Conservation (phyloP, 2,113 vertebrate species). For the Procavia capensis region DNA sequence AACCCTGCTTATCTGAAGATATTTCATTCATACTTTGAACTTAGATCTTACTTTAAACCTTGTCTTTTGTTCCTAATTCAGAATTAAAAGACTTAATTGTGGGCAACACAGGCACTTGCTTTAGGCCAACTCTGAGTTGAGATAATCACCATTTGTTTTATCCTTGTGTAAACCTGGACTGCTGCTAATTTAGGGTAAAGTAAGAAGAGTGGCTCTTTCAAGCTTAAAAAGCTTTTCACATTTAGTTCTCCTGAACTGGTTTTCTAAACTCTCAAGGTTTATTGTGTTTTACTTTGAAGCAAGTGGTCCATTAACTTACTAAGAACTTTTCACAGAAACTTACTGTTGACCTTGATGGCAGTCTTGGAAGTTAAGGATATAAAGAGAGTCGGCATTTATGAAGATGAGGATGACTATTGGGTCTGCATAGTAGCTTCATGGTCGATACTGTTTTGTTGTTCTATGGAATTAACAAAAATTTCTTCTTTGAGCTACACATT, state of each 20-base stretch:
- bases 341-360: background rate
- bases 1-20: background rate
- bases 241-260: constrained; percentile 34
- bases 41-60: background rate
- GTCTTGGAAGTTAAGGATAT: background rate
- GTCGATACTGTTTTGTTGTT: background rate
- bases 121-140: background rate
- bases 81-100: constrained; percentile 53
- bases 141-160: constrained; percentile 47
- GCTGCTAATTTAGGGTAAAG: constrained; percentile 53
- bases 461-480: background rate
- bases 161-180: background rate
- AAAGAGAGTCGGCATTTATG: background rate
- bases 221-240: constrained; percentile 14
- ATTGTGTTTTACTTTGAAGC: constrained; percentile 60
- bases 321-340: constrained; percentile 49
- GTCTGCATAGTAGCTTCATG: background rate
- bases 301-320: constrained; percentile 57
- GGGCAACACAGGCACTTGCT: background rate
- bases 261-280: constrained; percentile 60
- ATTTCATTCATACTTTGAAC: background rate
- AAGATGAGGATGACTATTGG: background rate
- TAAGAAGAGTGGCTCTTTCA: constrained; percentile 13
- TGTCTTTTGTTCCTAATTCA: background rate
- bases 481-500: background rate